These are phyloP conservation scores for Aphelenchoides besseyi DNA, from an alignment of 1,140 invertebrate species.

Conservation along the genomic window DNA sequence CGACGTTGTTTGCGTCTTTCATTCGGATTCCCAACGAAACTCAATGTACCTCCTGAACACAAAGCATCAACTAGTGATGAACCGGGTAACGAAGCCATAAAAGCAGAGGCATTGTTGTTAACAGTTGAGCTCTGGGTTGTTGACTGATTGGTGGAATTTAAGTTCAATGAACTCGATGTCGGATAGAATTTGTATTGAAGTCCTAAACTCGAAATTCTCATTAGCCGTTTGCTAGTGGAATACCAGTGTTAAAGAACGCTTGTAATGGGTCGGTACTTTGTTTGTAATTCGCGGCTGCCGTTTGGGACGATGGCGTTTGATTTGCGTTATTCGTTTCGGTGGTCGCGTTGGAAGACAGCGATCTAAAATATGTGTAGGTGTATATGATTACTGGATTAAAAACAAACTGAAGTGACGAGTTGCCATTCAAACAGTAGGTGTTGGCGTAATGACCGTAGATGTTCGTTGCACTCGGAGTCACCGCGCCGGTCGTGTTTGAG, in stretches of 20 bases:
- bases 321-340: background rate
- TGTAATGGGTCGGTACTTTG: slow-evolving; percentile 34
- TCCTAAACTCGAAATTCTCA: too few species aligned
- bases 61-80: slow-evolving; percentile 32
- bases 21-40: slow-evolving; percentile 43
- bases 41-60: background rate
- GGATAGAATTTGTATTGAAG: slow-evolving; percentile 44
- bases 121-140: background rate
- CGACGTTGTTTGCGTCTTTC: slow-evolving; percentile 68
- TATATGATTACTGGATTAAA: background rate
- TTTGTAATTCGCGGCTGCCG: slow-evolving; percentile 1
- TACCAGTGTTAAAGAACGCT: slow-evolving; percentile 44
- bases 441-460: slow-evolving; percentile 24
- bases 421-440: slow-evolving; percentile 17
- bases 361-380: background rate
- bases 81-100: slow-evolving; percentile 31
- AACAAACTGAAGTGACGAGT: background rate
- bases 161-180: slow-evolving; percentile 21
- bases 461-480: background rate
- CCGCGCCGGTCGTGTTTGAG: background rate
- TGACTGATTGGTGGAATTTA: slow-evolving; percentile 1
- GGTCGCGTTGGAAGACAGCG: too few species aligned
- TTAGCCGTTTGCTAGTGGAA: too few species aligned
- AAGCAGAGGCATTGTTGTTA: slow-evolving; percentile 18
- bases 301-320: slow-evolving; percentile 4